Evolutionary conservation across 2,888 invertebrate species (phyloP).

Genomic region (Caenorhabditis macrosperma): DNA sequence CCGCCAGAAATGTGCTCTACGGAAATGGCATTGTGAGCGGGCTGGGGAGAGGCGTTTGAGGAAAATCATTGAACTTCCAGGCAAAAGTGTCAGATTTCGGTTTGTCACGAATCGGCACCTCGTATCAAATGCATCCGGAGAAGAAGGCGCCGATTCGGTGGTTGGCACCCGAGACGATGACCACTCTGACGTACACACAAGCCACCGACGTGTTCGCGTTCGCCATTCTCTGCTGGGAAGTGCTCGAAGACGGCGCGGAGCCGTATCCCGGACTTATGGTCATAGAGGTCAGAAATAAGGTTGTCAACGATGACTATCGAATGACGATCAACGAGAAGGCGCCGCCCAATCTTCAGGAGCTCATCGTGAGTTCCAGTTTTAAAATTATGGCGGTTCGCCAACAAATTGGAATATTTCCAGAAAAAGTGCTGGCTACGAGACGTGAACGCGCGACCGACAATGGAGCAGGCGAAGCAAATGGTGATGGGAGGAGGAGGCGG

Average conservation of each 20-base stretch:
- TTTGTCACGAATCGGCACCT: conserved; percentile 61
- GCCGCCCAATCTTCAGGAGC: conserved; percentile 1
- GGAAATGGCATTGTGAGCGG: conserved; percentile 50
- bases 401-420: conserved; percentile 3
- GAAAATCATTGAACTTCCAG: no score
- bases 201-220: conserved; percentile 68
- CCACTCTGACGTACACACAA: conserved; percentile 57
- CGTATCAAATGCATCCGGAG: conserved; percentile 63
- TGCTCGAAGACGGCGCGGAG: conserved; percentile 59
- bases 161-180: conserved; percentile 73
- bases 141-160: conserved; percentile 70
- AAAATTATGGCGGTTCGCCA: not conserved
- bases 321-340: conserved; percentile 47
- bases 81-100: conserved; percentile 69
- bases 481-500: no score
- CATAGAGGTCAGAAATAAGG: conserved; percentile 58
- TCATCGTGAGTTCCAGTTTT: conserved; percentile 21
- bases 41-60: not conserved
- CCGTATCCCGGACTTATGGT: conserved; percentile 71
- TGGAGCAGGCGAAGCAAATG: conserved; percentile 26
- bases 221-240: conserved; percentile 66
- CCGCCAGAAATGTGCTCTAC: conserved; percentile 66
- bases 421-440: conserved; percentile 50
- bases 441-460: conserved; percentile 17
- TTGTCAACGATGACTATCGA: conserved; percentile 60